Evolutionary conservation across 2,888 invertebrate species (phyloP).

Genomic region (Sesia apiformis): DNA sequence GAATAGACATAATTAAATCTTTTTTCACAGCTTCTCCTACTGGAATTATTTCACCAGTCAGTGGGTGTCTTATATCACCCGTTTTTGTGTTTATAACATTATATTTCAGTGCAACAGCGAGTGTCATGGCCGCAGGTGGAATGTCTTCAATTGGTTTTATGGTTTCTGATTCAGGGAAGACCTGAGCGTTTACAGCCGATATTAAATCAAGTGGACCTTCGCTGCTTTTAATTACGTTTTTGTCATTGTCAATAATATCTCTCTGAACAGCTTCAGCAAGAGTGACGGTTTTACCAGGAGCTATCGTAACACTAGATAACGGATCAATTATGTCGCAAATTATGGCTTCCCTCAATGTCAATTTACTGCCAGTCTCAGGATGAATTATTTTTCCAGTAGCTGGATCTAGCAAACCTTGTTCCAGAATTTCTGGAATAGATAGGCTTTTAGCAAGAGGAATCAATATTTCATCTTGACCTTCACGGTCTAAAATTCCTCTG

Average conservation of each 20-base stretch:
- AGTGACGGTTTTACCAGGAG: slow-evolving; percentile 78
- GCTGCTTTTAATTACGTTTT: slow-evolving; percentile 77
- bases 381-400: slow-evolving; percentile 84
- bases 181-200: slow-evolving; percentile 79
- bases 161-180: slow-evolving; percentile 68
- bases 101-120: slow-evolving; percentile 84
- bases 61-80: slow-evolving; percentile 81
- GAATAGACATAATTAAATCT: slow-evolving; percentile 86
- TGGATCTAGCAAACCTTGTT: slow-evolving; percentile 89
- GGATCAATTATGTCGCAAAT: slow-evolving; percentile 92
- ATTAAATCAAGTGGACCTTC: slow-evolving; percentile 79
- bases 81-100: slow-evolving; percentile 81
- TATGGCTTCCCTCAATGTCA: slow-evolving; percentile 88
- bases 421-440: slow-evolving; percentile 87
- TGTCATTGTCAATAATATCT: slow-evolving; percentile 81
- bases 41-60: slow-evolving; percentile 78
- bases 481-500: slow-evolving; percentile 86
- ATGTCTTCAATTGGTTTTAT: slow-evolving; percentile 65
- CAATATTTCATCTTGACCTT: slow-evolving; percentile 83
- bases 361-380: slow-evolving; percentile 87
- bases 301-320: slow-evolving; percentile 79
- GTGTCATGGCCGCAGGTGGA: slow-evolving; percentile 88
- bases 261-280: slow-evolving; percentile 84
- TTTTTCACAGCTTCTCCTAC: slow-evolving; percentile 82
- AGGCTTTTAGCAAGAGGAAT: slow-evolving; percentile 87